These are phyloP conservation scores for Gopherus evgoodei DNA, from an alignment of 2,113 vertebrate genomes.

Conservation along the genomic window DNA sequence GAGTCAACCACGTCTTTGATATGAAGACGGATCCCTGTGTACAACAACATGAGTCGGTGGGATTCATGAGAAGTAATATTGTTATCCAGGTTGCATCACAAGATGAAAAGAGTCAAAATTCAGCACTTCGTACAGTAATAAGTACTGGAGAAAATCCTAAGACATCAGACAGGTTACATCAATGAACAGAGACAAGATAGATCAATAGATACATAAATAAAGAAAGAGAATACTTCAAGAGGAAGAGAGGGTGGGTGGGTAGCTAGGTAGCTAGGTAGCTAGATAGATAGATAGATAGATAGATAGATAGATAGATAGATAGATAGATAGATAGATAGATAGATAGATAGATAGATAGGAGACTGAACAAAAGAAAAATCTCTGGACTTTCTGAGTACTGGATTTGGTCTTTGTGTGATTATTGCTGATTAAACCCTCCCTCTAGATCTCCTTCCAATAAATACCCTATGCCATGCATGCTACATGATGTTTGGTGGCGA, in stretches of 20 bases:
- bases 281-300: background rate
- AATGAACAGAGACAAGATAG: background rate
- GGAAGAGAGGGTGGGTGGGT: background rate
- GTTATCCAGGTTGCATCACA: slow-evolving; percentile 47
- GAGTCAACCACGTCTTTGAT: background rate
- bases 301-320: background rate
- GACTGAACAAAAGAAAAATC: background rate
- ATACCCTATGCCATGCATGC: background rate
- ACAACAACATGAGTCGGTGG: slow-evolving; percentile 14
- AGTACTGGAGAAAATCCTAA: background rate
- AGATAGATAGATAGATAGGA: too few relatives aligned
- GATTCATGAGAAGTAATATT: background rate
- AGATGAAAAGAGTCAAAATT: background rate
- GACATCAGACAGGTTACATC: background rate
- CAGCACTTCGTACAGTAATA: too few relatives aligned
- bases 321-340: background rate
- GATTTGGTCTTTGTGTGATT: background rate
- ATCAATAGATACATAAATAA: background rate
- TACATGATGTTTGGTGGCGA: background rate
- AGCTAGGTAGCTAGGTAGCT: too few relatives aligned
- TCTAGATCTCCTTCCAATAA: background rate
- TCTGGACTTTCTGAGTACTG: background rate
- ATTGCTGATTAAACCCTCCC: background rate
- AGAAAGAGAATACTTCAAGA: slow-evolving; percentile 15
- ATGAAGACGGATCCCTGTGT: slow-evolving; percentile 12